Percentiles rank a stretch among this genome's conserved stretches.
phyloP scores from a whole-genome alignment of 2,888 invertebrate species.

The Mesochorus sp. region DNA sequence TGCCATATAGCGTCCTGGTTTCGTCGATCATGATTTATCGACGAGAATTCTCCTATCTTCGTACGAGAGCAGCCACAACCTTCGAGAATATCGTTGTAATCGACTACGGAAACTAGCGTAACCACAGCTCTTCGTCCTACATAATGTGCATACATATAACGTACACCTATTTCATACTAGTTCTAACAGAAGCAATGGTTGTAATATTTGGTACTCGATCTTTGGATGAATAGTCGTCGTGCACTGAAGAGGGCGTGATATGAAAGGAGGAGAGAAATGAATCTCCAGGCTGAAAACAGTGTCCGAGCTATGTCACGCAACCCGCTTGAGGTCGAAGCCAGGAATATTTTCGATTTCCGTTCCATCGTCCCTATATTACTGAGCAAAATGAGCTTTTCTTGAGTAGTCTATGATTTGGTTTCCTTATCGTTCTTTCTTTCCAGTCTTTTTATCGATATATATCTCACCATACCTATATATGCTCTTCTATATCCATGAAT shows the following conservation, averaged over 20 bases:
- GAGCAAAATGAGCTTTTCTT: constrained; percentile 26
- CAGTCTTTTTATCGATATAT: neutral
- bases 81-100: constrained; percentile 59
- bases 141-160: constrained; percentile 18
- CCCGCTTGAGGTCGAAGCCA: neutral
- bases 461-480: neutral
- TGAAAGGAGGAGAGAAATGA: constrained; percentile 31
- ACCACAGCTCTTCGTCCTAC: constrained; percentile 36
- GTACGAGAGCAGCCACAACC: constrained; percentile 22
- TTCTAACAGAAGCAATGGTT: too few species aligned
- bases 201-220: constrained; percentile 36
- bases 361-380: constrained; percentile 25
- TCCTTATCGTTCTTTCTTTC: constrained; percentile 12
- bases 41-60: constrained; percentile 41
- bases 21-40: constrained; percentile 63
- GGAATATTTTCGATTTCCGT: constrained; percentile 19
- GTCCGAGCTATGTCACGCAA: constrained; percentile 26
- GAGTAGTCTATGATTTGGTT: constrained; percentile 5
- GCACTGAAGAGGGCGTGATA: constrained; percentile 6
- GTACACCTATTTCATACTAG: neutral
- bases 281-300: constrained; percentile 48
- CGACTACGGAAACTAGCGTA: constrained; percentile 60
- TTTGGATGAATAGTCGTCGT: constrained; percentile 25
- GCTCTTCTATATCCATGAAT: neutral
- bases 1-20: constrained; percentile 46